These are phyloP conservation scores for Pluvialis apricaria DNA, from an alignment of 2,113 vertebrate species.

Conservation along the genomic window DNA sequence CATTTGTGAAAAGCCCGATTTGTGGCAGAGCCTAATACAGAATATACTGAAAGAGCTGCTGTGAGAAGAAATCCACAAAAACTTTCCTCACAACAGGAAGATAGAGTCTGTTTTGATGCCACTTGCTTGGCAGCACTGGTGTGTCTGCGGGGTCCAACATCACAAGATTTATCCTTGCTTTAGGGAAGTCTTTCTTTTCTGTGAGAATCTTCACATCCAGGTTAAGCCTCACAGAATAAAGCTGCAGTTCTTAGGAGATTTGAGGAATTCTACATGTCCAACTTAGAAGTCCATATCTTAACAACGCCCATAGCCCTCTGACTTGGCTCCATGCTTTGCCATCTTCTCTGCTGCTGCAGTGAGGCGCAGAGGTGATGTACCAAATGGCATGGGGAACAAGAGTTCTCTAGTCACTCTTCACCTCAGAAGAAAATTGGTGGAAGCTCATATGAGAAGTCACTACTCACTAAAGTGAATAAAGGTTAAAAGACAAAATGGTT, in stretches of 20 bases:
- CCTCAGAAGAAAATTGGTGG: background rate
- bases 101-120: background rate
- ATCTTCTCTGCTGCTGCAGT: background rate
- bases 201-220: background rate
- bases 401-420: background rate
- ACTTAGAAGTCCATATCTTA: background rate
- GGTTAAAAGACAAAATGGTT: background rate
- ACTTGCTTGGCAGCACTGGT: background rate
- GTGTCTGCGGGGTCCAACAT: background rate
- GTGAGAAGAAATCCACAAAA: background rate
- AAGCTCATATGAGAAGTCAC: background rate
- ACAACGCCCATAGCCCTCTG: background rate
- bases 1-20: background rate
- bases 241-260: background rate
- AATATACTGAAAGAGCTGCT: background rate
- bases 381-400: background rate
- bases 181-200: background rate
- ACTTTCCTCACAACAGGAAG: background rate
- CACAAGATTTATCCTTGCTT: background rate
- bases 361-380: background rate
- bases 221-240: background rate
- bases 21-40: background rate
- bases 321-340: background rate
- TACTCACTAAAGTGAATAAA: background rate
- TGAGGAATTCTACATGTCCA: background rate